Percentiles rank a stretch among this genome's conserved stretches.
Conservation (phyloP, 1,140 invertebrate genomes). For the Brachionus angularis region DNA sequence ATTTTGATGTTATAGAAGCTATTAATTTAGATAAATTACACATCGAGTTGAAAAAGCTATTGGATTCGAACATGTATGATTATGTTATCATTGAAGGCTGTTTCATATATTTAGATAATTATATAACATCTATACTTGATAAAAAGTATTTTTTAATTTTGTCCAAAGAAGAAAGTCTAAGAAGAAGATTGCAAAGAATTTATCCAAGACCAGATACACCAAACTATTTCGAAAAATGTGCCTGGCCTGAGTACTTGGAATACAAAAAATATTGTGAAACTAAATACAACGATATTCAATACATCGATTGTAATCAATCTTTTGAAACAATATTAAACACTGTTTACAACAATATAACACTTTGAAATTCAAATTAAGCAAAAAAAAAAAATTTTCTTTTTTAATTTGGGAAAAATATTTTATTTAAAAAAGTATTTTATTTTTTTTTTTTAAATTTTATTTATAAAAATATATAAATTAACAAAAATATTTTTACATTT, state of each 20-base stretch:
- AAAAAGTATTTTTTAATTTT: background rate
- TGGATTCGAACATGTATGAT: background rate
- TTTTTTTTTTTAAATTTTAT: too few relatives aligned
- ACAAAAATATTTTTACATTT: too few relatives aligned
- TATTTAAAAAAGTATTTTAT: background rate
- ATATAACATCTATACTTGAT: background rate
- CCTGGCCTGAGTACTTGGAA: background rate
- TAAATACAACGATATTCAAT: background rate
- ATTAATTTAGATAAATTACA: background rate
- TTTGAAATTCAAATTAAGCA: background rate
- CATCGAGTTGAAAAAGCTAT: background rate
- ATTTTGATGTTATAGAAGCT: background rate
- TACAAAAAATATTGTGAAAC: background rate
- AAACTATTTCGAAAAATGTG: slow-evolving; percentile 7
- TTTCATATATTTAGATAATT: background rate
- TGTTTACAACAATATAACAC: background rate
- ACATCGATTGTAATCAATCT: background rate
- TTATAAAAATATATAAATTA: too few relatives aligned
- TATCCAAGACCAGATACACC: background rate
- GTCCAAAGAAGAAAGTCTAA: background rate
- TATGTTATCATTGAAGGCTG: background rate
- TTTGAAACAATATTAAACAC: background rate
- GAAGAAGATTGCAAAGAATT: background rate
- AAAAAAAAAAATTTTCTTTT: background rate
- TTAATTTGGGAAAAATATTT: background rate